Evolutionary conservation across 2,797 vertebrate species (phyloP).

Genomic region (Intellagama lesueurii): DNA sequence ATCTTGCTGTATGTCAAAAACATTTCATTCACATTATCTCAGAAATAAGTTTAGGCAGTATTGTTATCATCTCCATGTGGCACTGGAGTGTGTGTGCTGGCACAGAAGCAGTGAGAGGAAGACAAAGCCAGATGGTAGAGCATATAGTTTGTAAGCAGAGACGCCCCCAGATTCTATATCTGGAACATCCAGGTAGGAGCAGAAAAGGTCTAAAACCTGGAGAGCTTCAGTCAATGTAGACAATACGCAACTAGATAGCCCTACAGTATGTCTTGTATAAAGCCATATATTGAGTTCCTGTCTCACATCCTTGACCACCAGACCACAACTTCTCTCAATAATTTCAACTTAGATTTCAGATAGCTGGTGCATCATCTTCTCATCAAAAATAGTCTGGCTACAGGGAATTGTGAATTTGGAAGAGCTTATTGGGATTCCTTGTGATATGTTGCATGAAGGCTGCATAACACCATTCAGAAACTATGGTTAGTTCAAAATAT

Average conservation of each 20-base stretch:
- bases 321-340: background rate
- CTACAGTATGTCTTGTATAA: background rate
- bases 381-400: background rate
- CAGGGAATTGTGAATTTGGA: background rate
- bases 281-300: background rate
- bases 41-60: background rate
- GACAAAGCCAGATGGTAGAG: background rate
- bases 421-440: background rate
- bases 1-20: background rate
- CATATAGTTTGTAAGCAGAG: background rate
- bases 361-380: background rate
- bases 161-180: background rate
- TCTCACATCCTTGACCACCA: background rate
- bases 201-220: too few species aligned
- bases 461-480: background rate
- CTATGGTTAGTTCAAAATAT: background rate
- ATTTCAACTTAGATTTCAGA: background rate
- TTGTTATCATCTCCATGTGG: background rate
- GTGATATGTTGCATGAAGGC: background rate
- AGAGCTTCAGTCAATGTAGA: too few species aligned
- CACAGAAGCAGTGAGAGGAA: background rate
- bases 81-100: background rate
- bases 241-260: background rate
- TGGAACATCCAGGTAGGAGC: background rate
- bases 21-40: background rate